phyloP scores from a whole-genome alignment of 1,140 invertebrate genomes.

The Drosophila simulans region DNA sequence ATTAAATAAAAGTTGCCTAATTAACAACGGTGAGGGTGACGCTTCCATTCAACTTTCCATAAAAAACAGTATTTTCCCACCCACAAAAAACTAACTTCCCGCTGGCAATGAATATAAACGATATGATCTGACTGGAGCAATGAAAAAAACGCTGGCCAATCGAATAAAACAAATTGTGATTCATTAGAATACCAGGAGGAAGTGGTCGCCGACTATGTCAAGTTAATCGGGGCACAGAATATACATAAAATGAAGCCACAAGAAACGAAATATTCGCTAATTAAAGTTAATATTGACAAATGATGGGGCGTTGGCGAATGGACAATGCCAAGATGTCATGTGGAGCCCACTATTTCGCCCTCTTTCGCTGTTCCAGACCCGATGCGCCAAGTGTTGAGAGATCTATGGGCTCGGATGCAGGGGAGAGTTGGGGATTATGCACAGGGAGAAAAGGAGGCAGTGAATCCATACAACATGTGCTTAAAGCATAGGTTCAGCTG shows the following conservation, averaged over 20 bases:
- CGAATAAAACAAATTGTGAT: constrained; percentile 66
- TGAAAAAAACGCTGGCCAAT: constrained; percentile 41
- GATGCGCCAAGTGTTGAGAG: constrained; percentile 70
- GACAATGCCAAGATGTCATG: constrained; percentile 68
- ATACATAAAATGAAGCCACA: constrained; percentile 15
- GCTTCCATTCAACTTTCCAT: neutral
- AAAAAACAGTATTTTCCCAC: constrained; percentile 30
- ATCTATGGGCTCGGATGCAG: constrained; percentile 59
- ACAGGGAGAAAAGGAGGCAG: neutral
- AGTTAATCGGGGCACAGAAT: constrained; percentile 32
- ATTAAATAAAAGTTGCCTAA: constrained; percentile 16
- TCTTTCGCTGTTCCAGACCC: constrained; percentile 11
- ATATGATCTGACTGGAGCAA: constrained; percentile 32
- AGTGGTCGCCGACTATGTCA: constrained; percentile 40
- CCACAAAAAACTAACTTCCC: constrained; percentile 20
- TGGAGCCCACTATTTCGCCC: constrained; percentile 40
- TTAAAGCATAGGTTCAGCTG: too few relatives aligned
- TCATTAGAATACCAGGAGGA: constrained; percentile 42
- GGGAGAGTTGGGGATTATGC: constrained; percentile 10
- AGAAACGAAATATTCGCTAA: constrained; percentile 57
- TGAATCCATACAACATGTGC: neutral
- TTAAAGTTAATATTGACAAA: constrained; percentile 83
- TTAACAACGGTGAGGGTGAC: constrained; percentile 3
- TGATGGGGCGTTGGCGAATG: constrained; percentile 65
- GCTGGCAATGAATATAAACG: constrained; percentile 66